Evolutionary conservation across 2,113 vertebrate genomes (phyloP), one percentile per base, ranked within the genome.

Genomic region (Ptilonorhynchus violaceus): DNA sequence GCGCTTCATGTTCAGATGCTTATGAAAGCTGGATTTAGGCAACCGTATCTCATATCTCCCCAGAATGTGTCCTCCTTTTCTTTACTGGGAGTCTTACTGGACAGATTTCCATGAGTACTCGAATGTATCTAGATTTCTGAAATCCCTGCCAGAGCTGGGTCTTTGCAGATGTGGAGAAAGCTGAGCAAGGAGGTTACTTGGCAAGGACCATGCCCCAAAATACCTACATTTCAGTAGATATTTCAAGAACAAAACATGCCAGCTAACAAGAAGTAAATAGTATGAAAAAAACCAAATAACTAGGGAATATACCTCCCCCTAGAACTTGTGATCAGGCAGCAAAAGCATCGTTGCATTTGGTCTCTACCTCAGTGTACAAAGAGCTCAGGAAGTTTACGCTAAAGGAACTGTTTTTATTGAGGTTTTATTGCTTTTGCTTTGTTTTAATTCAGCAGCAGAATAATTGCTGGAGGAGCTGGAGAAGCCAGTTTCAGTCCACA

Each of bases 401-500:
- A 56, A 64, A 88, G 12, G 25, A 84, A 59, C 33, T 42, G 21
- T 19, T 84, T 95, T 79, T 78, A 62, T 67, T 83, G 27, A 55
- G 15, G 27, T 35, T 93, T 95, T 81, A 95, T 70, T 91, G 68
- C 60, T 63, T 93, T 78, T 70, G 13, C 20, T 85, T 92, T n/a
- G 10, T 77, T 95, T 96, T 70, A 80, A 70, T 91, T 81, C 73
- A 78, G 27, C 56, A 84, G 60, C 13, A 52, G 72, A 91, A 74
- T 55, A 68, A 74, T 92, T 89, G 68, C 82, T 5, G 2, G 50
- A 94, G 75, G 72, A 84, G 39, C 35, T 72, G 28, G 22, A 64
- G 82, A 64, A 92, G 67, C 37, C 87, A 83, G 95, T 91, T 93
- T 74, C 56, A 95, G 93, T 96, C 80, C 92, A 94, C 85, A 97